These are phyloP conservation scores for Brassicogethes aeneus DNA, from an alignment of 2,888 invertebrate species.

Conservation along the genomic window DNA sequence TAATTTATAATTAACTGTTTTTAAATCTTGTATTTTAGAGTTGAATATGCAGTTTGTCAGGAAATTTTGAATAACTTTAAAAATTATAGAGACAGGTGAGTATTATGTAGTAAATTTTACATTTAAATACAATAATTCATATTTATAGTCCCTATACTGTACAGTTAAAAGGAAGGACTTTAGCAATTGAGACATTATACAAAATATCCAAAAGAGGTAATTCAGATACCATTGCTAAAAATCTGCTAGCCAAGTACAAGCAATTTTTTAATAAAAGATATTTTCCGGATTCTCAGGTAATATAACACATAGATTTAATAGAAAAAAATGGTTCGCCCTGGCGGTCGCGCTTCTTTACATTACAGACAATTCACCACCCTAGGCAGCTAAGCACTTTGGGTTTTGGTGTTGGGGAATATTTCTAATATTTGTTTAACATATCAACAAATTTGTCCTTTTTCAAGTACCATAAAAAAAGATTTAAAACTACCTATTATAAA, in stretches of 20 bases:
- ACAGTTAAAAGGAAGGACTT: conserved; percentile 12
- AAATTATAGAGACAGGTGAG: conserved; percentile 11
- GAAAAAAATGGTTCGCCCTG: too few relatives aligned
- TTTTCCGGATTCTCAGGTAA: conserved; percentile 47
- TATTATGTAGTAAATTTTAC: conserved; percentile 1
- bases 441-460: too few relatives aligned
- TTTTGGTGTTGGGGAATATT: too few relatives aligned
- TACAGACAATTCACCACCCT: too few relatives aligned
- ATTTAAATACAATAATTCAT: neutral
- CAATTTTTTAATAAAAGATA: conserved; percentile 34
- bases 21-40: conserved; percentile 21
- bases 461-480: too few relatives aligned
- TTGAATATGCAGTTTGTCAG: conserved; percentile 28
- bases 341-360: too few relatives aligned
- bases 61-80: conserved; percentile 17
- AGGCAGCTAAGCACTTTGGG: too few relatives aligned
- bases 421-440: too few relatives aligned
- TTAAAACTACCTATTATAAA: too few relatives aligned
- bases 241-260: conserved; percentile 22
- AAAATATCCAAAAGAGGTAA: too few relatives aligned
- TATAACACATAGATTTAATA: neutral
- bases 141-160: conserved; percentile 11
- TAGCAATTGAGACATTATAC: too few relatives aligned
- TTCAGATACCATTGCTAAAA: conserved; percentile 19
- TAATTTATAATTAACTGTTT: conserved; percentile 7